Evolutionary conservation across 2,113 vertebrate genomes (phyloP), one percentile per base, ranked within the genome.

Genomic region (Trichomycterus rosablanca): DNA sequence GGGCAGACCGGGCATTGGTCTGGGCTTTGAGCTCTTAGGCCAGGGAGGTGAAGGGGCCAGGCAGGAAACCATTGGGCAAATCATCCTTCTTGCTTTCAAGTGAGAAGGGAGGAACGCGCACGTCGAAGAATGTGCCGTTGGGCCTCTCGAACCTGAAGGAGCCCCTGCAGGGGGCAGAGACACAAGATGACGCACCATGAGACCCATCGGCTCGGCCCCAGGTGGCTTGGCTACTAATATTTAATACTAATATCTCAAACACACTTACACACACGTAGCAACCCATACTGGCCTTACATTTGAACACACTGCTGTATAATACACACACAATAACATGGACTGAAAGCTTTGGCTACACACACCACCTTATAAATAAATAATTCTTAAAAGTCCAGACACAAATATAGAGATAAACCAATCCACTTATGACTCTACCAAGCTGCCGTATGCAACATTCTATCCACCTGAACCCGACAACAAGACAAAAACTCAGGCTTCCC

Each of bases 21-120:
- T n/a, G 35, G 53, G 37, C 50, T 46, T 37, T 28, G 48, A 52
- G 37, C 24, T 42, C 46, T 78, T 74, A 78, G 54, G 61, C 63
- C 69, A 76, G 57, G 15, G 78, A 72, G 48, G 68, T 65, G 70
- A 78, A 80, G 18, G 78, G 78, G 28, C 78, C 78, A 0, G 78
- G 78, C 53, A 80, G 76, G 72, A 78, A 78, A 53, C 72, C 52
- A 57, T 75, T 73, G 62, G 78, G 76, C 42, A 74, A 70, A 71
- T 78, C 77, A n/a, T 80, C 79, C 81, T 92, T 92, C 83, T 91
- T 93, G 88, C 91, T 93, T 80, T 93, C 91, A 80, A 93, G 81
- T 28, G 91, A 93, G 78, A 93, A 93, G 49, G 90, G 91, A 46
- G 91, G 91, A 79, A 93, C 93, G 77, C 91, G 87, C 77, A 93